These are phyloP conservation scores for Akabosia matsudoensis DNA, from an alignment of 1,140 invertebrate species.

Conservation along the genomic window DNA sequence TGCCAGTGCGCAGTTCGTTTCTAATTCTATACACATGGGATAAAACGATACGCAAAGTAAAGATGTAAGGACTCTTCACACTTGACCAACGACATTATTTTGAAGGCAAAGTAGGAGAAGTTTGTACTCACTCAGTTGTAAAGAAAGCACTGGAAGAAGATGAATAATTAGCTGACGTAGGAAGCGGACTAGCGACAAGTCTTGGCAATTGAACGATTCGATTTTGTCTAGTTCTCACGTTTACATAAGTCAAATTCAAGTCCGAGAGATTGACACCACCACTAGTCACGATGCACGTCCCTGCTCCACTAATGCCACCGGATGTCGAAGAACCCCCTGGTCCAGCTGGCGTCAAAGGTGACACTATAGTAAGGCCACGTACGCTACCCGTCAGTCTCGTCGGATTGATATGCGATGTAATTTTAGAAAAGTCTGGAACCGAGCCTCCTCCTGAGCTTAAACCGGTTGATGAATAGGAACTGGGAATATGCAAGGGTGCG, in stretches of 20 bases:
- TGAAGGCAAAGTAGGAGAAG: not conserved
- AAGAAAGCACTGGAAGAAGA: not conserved
- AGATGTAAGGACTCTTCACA: not conserved
- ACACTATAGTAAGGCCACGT: not conserved
- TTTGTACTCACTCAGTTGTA: not conserved
- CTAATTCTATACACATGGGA: no score
- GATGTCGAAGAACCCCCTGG: not conserved
- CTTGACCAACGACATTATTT: not conserved
- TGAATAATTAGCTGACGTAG: not conserved
- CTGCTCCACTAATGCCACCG: not conserved
- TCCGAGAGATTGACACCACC: not conserved
- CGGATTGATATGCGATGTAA: not conserved
- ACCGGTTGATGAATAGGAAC: not conserved
- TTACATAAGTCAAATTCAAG: not conserved
- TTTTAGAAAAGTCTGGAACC: conserved; percentile 15
- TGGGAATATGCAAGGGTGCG: not conserved
- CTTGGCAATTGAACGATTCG: conserved; percentile 3
- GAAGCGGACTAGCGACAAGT: not conserved
- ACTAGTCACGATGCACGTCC: not conserved
- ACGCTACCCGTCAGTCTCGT: not conserved
- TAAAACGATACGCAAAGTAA: no score
- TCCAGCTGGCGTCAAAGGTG: not conserved
- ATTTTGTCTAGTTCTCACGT: conserved; percentile 8
- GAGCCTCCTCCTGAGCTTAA: not conserved
- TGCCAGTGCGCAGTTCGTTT: no score